Conservation (phyloP, 2,113 vertebrate genomes). For the Oreocharis arfaki region DNA sequence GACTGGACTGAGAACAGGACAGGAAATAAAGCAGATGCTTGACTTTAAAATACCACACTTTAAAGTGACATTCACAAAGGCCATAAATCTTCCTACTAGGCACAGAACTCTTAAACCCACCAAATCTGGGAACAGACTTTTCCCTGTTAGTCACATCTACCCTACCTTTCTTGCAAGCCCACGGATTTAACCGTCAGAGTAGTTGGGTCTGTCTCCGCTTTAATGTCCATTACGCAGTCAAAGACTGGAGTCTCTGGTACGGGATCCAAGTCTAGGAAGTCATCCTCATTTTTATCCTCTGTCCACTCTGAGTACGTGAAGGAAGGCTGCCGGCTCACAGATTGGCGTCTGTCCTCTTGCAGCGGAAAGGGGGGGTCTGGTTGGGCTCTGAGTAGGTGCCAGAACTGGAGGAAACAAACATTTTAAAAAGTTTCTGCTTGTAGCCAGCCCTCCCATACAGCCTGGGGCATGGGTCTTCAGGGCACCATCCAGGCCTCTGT, state of each 20-base stretch:
- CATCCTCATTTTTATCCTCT: slow-evolving; percentile 84
- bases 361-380: slow-evolving; percentile 49
- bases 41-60: neutral
- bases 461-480: neutral
- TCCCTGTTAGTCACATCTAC: neutral
- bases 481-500: neutral
- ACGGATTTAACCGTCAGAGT: slow-evolving; percentile 90
- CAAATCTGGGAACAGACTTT: neutral
- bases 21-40: neutral
- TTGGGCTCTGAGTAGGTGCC: slow-evolving; percentile 71
- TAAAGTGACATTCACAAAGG: neutral
- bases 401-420: slow-evolving; percentile 68
- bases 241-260: slow-evolving; percentile 91
- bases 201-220: slow-evolving; percentile 81
- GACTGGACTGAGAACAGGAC: neutral
- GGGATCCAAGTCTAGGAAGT: slow-evolving; percentile 86
- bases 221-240: slow-evolving; percentile 85
- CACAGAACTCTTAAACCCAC: neutral
- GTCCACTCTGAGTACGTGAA: slow-evolving; percentile 98
- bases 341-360: slow-evolving; percentile 87
- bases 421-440: neutral
- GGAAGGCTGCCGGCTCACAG: slow-evolving; percentile 94
- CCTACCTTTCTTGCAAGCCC: slow-evolving; percentile 96
- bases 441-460: neutral
- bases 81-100: neutral